Conservation (phyloP, 2,797 vertebrate genomes). For the Peromyscus aztecus region DNA sequence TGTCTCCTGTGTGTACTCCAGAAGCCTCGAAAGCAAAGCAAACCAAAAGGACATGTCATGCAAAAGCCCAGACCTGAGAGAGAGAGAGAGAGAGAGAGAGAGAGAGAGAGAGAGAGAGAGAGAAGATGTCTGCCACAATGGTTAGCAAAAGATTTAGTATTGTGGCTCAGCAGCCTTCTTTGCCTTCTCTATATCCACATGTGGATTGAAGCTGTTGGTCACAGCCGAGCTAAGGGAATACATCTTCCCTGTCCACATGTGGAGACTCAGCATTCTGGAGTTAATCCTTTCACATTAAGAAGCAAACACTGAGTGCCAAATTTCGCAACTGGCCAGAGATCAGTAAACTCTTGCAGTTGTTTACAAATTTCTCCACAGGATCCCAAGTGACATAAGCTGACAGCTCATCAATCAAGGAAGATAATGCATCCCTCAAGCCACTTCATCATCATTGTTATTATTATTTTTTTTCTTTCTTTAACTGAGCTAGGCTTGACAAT, state of each 20-base stretch:
- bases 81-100: neutral
- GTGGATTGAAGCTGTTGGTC: neutral
- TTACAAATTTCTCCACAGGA: conserved; percentile 53
- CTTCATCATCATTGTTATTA: neutral
- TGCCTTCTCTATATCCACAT: neutral
- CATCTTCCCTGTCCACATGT: neutral
- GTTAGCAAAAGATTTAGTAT: neutral
- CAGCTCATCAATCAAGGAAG: neutral
- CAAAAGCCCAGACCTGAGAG: neutral
- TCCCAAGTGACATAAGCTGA: neutral
- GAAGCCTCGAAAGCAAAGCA: conserved; percentile 23
- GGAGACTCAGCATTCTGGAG: conserved; percentile 23
- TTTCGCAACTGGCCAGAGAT: conserved; percentile 65
- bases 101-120: neutral
- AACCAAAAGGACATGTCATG: neutral
- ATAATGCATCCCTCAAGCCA: neutral
- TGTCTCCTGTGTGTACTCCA: conserved; percentile 18
- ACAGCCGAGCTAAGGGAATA: neutral
- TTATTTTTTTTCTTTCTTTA: conserved; percentile 29
- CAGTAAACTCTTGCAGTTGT: conserved; percentile 66
- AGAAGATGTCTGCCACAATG: neutral
- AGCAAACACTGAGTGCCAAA: conserved; percentile 55
- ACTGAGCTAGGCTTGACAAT: conserved; percentile 69
- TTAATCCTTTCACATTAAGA: conserved; percentile 56
- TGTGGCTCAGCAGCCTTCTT: neutral